Evolutionary conservation across 2,888 invertebrate species (phyloP), one percentile per base, ranked within the genome.

Genomic region (Agriotes lineatus): DNA sequence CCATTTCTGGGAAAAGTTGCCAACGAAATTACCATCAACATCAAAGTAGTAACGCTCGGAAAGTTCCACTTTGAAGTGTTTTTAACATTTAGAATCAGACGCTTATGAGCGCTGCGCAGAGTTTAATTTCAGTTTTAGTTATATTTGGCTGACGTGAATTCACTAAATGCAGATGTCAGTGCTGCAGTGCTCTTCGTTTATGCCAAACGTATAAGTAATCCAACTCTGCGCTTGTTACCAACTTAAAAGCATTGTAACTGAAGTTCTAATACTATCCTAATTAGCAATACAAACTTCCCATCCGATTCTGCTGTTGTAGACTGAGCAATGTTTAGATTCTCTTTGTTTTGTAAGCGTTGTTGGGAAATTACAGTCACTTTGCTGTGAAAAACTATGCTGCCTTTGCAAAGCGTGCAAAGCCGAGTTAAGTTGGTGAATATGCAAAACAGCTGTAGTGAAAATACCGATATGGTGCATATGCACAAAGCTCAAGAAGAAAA

Each of bases 31-130:
- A 57, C 30, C 39, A 25, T 42, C 37, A 25, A 42, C 30, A 58
- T 58, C 44, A 58, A 58, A 58, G 58, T 19, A 14, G 19, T 20
- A 37, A 56, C 56, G 56, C 37, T 56, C 9, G 18, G 37, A 14
- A 42, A 58, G 14, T 58, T 58, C 37, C 19, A 12, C 37, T 58
- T 57, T 58, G 58, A 58, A 42, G 58, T 56, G 25, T 30, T 58
- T 58, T 58, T 30, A 44, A 9, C 39, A 20, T 44, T 44, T 22
- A 58, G 10, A 44, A 25, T 44, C 44, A 22, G 7, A 20, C 22
- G 54, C 1, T 45, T 25, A 25, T 10, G 3, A 25, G 25, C 14
- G 7, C 20, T 33, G 52, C 50, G 16, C 50, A 50, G 10, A 25
- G 56, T 56, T 57, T 22, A 37, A 39, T 57, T 14, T 57, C 20